Evolutionary conservation across 37 sponge, comb jelly and placozoan genomes (phyloP).

Genomic region (Lycopodina hypogea): DNA sequence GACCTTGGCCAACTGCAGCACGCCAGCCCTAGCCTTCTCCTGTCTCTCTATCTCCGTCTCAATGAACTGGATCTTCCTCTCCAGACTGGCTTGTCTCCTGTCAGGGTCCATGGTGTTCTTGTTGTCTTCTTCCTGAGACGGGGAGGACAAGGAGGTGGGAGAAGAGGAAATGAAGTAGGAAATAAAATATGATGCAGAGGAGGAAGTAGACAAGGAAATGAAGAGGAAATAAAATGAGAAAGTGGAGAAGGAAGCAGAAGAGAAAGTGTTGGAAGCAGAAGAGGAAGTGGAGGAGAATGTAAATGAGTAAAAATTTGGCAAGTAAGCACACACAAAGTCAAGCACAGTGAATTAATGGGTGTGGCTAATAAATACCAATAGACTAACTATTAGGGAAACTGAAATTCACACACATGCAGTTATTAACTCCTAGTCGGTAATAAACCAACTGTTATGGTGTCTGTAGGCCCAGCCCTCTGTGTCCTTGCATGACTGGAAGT

Average conservation of each 20-base stretch:
- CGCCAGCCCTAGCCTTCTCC: conserved; percentile 51
- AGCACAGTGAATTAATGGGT: no score
- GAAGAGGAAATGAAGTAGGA: neutral
- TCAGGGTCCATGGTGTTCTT: conserved; percentile 44
- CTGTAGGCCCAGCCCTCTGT: no score
- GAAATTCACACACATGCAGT: no score
- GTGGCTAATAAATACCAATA: no score
- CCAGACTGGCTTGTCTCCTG: conserved; percentile 44
- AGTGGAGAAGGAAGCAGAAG: neutral
- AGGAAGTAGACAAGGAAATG: neutral
- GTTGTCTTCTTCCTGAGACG: conserved; percentile 60
- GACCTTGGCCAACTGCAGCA: conserved; percentile 55
- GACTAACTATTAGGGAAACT: no score
- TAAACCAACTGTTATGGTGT: no score
- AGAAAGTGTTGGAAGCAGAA: neutral
- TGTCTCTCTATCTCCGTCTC: conserved; percentile 59
- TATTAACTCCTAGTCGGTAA: no score
- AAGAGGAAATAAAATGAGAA: neutral
- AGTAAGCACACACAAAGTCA: no score
- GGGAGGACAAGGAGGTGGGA: neutral
- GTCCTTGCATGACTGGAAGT: no score
- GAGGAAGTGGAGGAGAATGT: neutral
- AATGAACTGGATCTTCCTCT: conserved; percentile 58
- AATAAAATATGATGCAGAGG: no score
- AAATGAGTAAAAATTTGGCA: no score